Evolutionary conservation across 2,797 vertebrate species (phyloP).

Genomic region (Acridotheres tristis): DNA sequence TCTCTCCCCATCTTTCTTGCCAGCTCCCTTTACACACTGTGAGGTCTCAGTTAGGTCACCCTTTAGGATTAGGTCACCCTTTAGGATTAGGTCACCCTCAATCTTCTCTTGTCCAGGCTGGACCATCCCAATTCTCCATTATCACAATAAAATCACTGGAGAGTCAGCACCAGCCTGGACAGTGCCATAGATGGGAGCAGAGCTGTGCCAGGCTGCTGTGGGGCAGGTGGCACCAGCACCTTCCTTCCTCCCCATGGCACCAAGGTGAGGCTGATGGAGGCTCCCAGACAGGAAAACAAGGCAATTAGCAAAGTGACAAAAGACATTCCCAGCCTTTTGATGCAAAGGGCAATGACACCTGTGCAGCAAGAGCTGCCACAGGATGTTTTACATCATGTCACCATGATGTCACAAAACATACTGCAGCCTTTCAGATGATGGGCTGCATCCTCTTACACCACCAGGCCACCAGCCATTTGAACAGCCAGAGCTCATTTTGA

Average conservation of each 20-base stretch:
- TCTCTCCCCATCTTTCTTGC: background rate
- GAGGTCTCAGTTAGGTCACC: rapidly evolving
- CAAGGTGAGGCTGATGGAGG: background rate
- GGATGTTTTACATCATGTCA: constrained; percentile 52
- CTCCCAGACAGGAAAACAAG: background rate
- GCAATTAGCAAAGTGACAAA: constrained; percentile 66
- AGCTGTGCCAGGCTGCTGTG: rapidly evolving
- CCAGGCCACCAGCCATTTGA: background rate
- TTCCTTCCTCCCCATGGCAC: background rate
- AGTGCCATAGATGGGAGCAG: background rate
- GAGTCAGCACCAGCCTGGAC: rapidly evolving
- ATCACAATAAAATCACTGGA: background rate
- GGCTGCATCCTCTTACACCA: background rate
- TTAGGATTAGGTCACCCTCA: background rate
- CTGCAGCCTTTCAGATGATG: constrained; percentile 39
- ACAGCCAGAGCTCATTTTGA: background rate
- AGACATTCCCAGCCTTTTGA: background rate
- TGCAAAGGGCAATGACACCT: constrained; percentile 22
- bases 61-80: background rate
- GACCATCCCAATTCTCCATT: background rate
- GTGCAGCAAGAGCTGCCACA: constrained; percentile 38
- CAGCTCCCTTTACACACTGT: background rate
- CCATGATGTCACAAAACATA: constrained; percentile 54
- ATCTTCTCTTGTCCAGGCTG: too few relatives aligned
- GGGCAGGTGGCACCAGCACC: background rate